phyloP scores from a whole-genome alignment of 2,797 vertebrate genomes.

The Diglossa cyanea region DNA sequence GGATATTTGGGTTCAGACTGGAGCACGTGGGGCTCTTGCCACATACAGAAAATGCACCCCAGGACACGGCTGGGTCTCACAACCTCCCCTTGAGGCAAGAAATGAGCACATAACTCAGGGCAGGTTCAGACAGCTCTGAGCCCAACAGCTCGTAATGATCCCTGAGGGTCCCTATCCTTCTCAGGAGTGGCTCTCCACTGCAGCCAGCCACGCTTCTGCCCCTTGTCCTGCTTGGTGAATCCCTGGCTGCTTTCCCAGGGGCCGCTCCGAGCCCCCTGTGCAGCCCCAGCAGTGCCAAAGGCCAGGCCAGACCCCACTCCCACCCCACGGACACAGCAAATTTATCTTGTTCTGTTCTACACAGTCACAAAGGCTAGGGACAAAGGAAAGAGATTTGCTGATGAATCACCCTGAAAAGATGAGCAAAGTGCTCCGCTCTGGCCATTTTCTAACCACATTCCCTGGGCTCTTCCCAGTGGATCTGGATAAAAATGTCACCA shows the following conservation, averaged over 20 bases:
- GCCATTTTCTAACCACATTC: background rate
- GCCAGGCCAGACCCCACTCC: background rate
- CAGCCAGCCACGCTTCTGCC: background rate
- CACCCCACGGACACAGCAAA: accelerated
- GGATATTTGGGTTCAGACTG: background rate
- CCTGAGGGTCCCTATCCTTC: background rate
- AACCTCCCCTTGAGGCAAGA: background rate
- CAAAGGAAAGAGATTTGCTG: background rate
- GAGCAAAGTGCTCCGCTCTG: background rate
- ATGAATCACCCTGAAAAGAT: background rate
- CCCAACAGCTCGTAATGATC: background rate
- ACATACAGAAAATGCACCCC: background rate
- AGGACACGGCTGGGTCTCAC: background rate
- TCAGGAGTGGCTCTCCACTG: background rate
- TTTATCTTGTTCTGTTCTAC: background rate
- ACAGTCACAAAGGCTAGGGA: background rate
- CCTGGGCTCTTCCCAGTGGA: background rate
- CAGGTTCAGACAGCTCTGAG: background rate
- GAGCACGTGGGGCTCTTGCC: background rate
- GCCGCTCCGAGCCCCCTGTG: accelerated
- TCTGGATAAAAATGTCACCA: background rate
- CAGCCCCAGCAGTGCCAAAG: background rate
- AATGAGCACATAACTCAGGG: background rate
- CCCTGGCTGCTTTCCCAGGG: background rate
- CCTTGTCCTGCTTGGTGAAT: background rate